These are phyloP conservation scores for Phania funesta DNA, from an alignment of 2,888 invertebrate species.

Conservation along the genomic window DNA sequence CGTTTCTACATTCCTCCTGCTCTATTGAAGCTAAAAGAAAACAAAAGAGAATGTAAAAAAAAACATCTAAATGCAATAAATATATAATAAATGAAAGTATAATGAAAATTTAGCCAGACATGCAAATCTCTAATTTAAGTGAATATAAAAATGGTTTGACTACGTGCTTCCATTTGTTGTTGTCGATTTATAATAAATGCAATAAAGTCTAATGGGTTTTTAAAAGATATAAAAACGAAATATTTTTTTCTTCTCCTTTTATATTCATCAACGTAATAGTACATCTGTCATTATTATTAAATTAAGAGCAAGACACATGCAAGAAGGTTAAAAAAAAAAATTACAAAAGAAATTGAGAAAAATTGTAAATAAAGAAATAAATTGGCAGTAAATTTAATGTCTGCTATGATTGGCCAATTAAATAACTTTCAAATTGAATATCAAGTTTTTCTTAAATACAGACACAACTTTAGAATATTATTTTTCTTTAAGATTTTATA, in stretches of 20 bases:
- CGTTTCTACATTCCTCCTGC: not conserved
- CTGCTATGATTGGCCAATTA: not conserved
- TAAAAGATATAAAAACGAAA: constrained; percentile 47
- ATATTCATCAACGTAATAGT: constrained; percentile 23
- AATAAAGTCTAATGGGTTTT: constrained; percentile 63
- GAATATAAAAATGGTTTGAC: constrained; percentile 53
- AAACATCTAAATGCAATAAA: not conserved
- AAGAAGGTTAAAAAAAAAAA: too few relatives aligned
- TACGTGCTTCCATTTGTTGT: constrained; percentile 57
- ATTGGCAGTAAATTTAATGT: too few relatives aligned
- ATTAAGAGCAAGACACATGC: not conserved
- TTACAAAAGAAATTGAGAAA: too few relatives aligned
- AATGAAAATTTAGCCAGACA: constrained; percentile 62
- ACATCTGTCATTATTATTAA: constrained; percentile 16
- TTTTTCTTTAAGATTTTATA: too few relatives aligned
- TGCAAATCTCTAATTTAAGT: constrained; percentile 65
- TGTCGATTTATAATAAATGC: constrained; percentile 29
- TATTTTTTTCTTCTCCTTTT: not conserved
- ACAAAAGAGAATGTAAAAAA: constrained; percentile 3
- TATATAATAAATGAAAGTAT: constrained; percentile 29
- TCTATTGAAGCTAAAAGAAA: not conserved
- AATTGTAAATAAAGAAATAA: not conserved
- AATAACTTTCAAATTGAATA: not conserved
- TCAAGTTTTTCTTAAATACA: not conserved
- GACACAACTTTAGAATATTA: not conserved